A percentile compares a stretch with the other conserved stretches of the same genome.
Conservation (phyloP, 2,888 invertebrate genomes). For the Caradrina kadenii region DNA sequence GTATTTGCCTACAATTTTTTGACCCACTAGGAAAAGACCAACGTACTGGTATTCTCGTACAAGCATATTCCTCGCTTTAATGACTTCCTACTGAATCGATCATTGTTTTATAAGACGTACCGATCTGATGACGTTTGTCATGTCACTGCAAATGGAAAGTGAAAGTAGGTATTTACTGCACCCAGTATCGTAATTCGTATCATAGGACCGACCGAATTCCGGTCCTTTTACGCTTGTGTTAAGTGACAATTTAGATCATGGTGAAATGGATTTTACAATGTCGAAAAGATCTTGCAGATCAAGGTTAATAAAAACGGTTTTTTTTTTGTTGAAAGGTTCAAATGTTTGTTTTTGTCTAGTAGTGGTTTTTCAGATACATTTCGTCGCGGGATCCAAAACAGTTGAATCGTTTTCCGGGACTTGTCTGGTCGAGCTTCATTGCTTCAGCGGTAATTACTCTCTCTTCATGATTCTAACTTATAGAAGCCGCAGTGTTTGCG, state of each 20-base stretch:
- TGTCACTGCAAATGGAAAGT: constrained; percentile 54
- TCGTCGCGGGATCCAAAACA: too few species aligned
- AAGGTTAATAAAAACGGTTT: too few species aligned
- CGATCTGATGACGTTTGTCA: constrained; percentile 51
- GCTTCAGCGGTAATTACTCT: too few species aligned
- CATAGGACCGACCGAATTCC: constrained; percentile 35
- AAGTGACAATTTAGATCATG: constrained; percentile 2
- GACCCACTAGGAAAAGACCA: constrained; percentile 8
- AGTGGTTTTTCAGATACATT: too few species aligned
- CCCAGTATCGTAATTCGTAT: constrained; percentile 36
- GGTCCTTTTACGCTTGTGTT: constrained; percentile 22
- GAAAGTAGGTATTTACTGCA: constrained; percentile 60
- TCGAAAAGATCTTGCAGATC: not conserved
- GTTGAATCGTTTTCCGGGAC: too few species aligned
- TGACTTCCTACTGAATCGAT: constrained; percentile 47
- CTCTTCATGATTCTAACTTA: too few species aligned
- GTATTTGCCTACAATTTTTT: not conserved
- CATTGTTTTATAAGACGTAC: constrained; percentile 36
- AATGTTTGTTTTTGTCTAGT: too few species aligned
- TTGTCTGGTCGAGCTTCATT: too few species aligned
- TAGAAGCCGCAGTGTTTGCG: too few species aligned
- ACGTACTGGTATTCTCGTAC: not conserved
- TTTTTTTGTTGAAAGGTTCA: too few species aligned
- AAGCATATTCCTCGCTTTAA: constrained; percentile 13
- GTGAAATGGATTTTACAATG: not conserved